Percentiles rank a stretch among this genome's conserved stretches.
Evolutionary conservation across 1,140 invertebrate genomes (phyloP).

Genomic region (Geopemphigus sp.): DNA sequence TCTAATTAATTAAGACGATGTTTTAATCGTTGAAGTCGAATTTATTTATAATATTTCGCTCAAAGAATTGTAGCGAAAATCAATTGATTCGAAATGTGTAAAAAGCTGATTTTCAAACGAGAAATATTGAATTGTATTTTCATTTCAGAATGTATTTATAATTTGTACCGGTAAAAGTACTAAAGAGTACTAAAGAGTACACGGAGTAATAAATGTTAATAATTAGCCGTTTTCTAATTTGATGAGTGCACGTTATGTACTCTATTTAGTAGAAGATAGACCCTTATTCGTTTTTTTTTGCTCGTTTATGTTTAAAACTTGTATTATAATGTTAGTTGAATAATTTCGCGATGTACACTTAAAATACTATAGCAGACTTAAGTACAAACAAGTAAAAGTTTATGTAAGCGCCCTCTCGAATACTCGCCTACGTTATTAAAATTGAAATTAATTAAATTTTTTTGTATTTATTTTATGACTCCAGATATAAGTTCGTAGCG

Average conservation of each 20-base stretch:
- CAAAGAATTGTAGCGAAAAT: too few relatives aligned
- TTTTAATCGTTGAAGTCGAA: too few relatives aligned
- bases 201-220: too few relatives aligned
- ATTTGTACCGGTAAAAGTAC: too few relatives aligned
- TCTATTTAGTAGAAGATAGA: neutral
- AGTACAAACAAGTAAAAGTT: neutral
- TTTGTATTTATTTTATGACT: neutral
- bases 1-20: too few relatives aligned
- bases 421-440: neutral
- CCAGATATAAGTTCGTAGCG: neutral
- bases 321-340: neutral
- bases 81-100: too few relatives aligned
- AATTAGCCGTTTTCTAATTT: neutral
- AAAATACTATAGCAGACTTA: neutral
- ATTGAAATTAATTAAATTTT: slow-evolving; percentile 16
- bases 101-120: too few relatives aligned
- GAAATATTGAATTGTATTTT: too few relatives aligned
- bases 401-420: neutral
- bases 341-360: neutral
- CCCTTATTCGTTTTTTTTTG: neutral
- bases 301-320: neutral
- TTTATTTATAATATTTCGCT: too few relatives aligned
- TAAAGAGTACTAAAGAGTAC: too few relatives aligned
- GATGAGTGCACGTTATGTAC: neutral
- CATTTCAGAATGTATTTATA: too few relatives aligned